Evolutionary conservation across 1,140 invertebrate genomes (phyloP), one percentile per base, ranked within the genome.

Genomic region (Dinothrombium tinctorium): DNA sequence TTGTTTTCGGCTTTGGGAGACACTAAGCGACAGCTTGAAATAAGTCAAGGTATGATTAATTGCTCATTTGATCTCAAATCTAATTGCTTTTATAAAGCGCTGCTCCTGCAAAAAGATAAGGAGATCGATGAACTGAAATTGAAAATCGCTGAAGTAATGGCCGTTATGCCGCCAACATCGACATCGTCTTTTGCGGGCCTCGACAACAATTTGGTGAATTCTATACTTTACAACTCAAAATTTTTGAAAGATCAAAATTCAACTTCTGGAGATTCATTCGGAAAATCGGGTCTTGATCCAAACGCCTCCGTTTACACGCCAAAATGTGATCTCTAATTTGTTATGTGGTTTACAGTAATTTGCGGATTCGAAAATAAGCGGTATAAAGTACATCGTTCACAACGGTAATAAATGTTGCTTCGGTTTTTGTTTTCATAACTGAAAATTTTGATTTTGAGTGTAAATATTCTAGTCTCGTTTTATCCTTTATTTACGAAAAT

Each of bases 1-100:
- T 67, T 96, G 42, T 90, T 94, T 61, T 89, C 82, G 42, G 87
- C 86, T 43, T 69, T 94, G 26, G 87, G 86, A 17, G 87, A 89
- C 57, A 83, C 80, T 28, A 87, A 89, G 59, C 67, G 86, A 33
- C 78, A 89, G 56, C 65, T 94, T 46, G 78, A 84, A 63, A 81
- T 90, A 56, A 72, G 75, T 61, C 80, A 87, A 58, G 73, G 86
- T 92, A 61, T 67, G 69, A 65, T 14, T n/a, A 43, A 15, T 2
- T 49, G 12, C 14, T 8, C 2, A 49, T n/a, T 19, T 33, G 14
- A 4, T 4, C 22, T 32, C 21, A 4, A 24, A 14, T 38, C 21
- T 19, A 11, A 37, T 44, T 37, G 19, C 36, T 43, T 23, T 25
- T 43, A 59, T 63, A 15, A 54, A 86, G 81, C 60, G 60, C 52